These are phyloP conservation scores for Virgularia gustaviana DNA, from an alignment of 92 coral and sea anemone genomes.

Conservation along the genomic window DNA sequence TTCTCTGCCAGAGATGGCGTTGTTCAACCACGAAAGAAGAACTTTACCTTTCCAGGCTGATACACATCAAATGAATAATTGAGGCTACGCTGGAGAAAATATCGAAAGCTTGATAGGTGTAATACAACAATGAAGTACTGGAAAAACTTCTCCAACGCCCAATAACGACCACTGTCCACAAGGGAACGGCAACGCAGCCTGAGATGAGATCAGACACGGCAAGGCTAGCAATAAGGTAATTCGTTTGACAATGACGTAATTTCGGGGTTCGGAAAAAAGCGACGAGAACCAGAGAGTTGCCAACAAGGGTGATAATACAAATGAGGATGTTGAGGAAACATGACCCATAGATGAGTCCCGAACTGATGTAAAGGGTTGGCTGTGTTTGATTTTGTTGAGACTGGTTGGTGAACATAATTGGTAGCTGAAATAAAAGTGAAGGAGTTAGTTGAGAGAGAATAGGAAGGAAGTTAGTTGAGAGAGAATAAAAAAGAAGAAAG, in stretches of 20 bases:
- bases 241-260: slow-evolving; percentile 10
- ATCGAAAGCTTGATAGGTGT: slow-evolving; percentile 1
- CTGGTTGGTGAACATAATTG: too few relatives aligned
- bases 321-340: neutral
- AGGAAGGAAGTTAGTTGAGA: too few relatives aligned
- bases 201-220: slow-evolving; percentile 9
- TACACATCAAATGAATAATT: slow-evolving; percentile 17
- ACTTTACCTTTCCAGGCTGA: slow-evolving; percentile 27
- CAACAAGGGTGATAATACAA: neutral
- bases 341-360: neutral
- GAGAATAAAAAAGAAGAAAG: too few relatives aligned
- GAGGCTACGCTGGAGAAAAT: slow-evolving; percentile 15
- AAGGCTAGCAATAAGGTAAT: slow-evolving; percentile 17
- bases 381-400: too few relatives aligned
- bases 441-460: too few relatives aligned
- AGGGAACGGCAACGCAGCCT: slow-evolving; percentile 11
- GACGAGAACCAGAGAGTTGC: slow-evolving; percentile 3
- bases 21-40: too few relatives aligned
- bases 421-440: too few relatives aligned
- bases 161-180: neutral
- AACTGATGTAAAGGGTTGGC: neutral
- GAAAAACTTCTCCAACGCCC: neutral
- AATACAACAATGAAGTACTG: neutral
- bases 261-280: slow-evolving; percentile 18
- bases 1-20: too few relatives aligned